phyloP scores from a whole-genome alignment of 2,797 vertebrate genomes.

The Perodicticus potto region DNA sequence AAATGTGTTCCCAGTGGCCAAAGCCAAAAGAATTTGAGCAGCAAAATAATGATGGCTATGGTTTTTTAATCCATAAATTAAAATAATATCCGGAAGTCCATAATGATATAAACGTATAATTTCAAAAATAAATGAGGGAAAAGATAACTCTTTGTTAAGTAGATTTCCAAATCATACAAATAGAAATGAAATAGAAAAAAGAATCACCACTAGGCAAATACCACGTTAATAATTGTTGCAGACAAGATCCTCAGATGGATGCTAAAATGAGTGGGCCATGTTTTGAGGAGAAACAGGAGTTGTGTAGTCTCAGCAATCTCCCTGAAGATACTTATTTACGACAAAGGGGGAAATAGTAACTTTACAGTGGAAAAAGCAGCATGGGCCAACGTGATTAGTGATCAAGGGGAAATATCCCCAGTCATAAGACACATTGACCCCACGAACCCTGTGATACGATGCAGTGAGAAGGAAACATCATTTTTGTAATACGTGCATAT shows the following conservation, averaged over 20 bases:
- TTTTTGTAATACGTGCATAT: neutral
- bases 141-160: conserved; percentile 14
- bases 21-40: neutral
- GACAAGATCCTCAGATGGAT: neutral
- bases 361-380: neutral
- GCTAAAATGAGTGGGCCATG: neutral
- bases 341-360: neutral
- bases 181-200: neutral
- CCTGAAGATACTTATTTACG: neutral
- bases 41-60: neutral
- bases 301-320: neutral
- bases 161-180: neutral
- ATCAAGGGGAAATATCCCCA: neutral
- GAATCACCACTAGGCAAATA: neutral
- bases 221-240: neutral
- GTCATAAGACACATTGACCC: neutral
- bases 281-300: neutral
- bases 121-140: neutral
- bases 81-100: neutral
- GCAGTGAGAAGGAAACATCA: neutral
- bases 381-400: neutral
- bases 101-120: neutral
- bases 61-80: neutral
- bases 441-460: accelerated
- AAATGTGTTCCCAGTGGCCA: conserved; percentile 7